Percentiles rank a stretch among this genome's conserved stretches.
Evolutionary conservation across 1,140 invertebrate genomes (phyloP).

Genomic region (Muscidifurax raptorellus): DNA sequence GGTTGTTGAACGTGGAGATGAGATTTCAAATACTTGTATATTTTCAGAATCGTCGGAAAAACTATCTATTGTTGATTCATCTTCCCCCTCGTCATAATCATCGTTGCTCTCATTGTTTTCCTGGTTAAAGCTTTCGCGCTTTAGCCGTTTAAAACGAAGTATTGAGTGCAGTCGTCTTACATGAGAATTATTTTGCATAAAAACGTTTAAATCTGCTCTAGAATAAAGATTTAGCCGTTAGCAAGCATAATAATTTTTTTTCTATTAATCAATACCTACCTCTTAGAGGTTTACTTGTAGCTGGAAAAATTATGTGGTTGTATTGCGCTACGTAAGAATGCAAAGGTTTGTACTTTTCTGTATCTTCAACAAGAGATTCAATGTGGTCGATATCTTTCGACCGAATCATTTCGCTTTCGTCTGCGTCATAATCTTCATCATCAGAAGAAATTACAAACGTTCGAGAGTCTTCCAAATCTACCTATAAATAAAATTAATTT

Average conservation of each 20-base stretch:
- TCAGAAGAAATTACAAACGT: slow-evolving; percentile 60
- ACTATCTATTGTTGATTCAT: background rate
- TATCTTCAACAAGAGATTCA: slow-evolving; percentile 52
- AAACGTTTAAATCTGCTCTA: background rate
- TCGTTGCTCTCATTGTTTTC: background rate
- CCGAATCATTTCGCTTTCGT: slow-evolving; percentile 67
- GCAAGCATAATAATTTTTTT: too few species aligned
- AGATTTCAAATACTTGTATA: too few species aligned
- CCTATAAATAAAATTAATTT: slow-evolving; percentile 23
- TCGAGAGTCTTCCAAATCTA: slow-evolving; percentile 57
- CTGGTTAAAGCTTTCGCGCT: background rate
- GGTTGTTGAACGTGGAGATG: too few species aligned
- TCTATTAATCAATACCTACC: background rate
- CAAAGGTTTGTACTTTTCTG: slow-evolving; percentile 61
- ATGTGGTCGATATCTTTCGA: slow-evolving; percentile 57
- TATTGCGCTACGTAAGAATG: slow-evolving; percentile 63
- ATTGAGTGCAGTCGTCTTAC: background rate
- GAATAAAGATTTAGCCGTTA: background rate
- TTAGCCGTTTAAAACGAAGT: background rate
- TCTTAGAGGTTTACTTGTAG: background rate
- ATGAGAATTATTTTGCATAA: background rate
- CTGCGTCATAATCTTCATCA: slow-evolving; percentile 61
- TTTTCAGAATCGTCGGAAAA: background rate
- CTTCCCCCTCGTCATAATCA: background rate
- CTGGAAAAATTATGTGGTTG: background rate